Base-by-base conservation (phyloP, 2,888 invertebrate species). In the Scrobipalpa costella region DNA sequence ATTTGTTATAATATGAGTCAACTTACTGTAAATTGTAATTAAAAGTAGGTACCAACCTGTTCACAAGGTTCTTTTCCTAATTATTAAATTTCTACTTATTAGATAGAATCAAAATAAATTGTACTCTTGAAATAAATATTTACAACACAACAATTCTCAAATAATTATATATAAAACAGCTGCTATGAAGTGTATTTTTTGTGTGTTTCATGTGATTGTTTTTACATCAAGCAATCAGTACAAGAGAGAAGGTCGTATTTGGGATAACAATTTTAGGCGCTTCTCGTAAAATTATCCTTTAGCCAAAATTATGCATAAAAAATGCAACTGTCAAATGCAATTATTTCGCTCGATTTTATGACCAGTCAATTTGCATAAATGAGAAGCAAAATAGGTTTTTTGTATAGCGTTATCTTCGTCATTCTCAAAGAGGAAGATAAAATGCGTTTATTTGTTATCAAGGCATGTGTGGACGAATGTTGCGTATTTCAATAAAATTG, bases 371-470 rank as follows among this genome's bases (percentile, higher is more conserved):
- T 21, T 49, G 21, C 8, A 17, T 1, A 21, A 17, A 5, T 17
- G 49, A 19, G 44, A 44, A 5, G 9, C 6, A 3, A 15, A 6
- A 44, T 44, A n/a, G 5, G 7, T n/a, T 3, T 7, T 44, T 44
- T 15, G 44, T 44, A 44, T 44, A 44, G 44, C 44, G n/a, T 44
- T n/a, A 5, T 44, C 15, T 44, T 15, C 5, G 3, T 44, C n/a
- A 15, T n/a, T n/a, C 15, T 1, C 15, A 5, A 5, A 5, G 15
- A 15, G n/a, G 6, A 15, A 15, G n/a, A 5, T 15, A 0, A 13
- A 11, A 21, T 21, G 50, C 21, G 50, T 52, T 21, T 19, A 52
- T 52, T 52, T 52, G 21, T 52, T 52, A 21, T 52, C 21, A 21
- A 21, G 2, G 19, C 7, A 21, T 19, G 9, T 52, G n/a, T n/a